Conservation (phyloP, 2,113 vertebrate species). For the Daphoenositta chrysoptera region DNA sequence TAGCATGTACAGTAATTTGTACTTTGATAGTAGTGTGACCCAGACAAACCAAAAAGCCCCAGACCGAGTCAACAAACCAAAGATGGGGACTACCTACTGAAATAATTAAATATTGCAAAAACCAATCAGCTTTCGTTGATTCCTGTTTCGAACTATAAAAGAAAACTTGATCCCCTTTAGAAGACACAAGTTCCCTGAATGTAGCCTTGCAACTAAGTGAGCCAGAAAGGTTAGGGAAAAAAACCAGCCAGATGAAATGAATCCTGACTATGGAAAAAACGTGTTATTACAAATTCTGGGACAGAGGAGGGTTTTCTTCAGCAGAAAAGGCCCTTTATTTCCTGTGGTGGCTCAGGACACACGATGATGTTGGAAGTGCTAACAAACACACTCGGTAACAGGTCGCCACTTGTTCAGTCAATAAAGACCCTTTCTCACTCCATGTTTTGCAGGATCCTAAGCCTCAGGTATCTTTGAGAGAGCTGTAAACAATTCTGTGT, state of each 20-base stretch:
- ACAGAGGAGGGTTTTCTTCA: conserved; percentile 23
- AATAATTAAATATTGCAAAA: neutral
- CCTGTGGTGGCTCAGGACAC: neutral
- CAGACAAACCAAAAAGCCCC: neutral
- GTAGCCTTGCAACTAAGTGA: neutral
- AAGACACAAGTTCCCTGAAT: neutral
- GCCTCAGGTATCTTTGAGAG: conserved; percentile 14
- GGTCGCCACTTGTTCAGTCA: neutral
- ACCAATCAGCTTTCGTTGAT: neutral
- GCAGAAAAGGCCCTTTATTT: conserved; percentile 47
- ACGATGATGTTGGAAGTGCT: conserved; percentile 5
- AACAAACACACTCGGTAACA: conserved; percentile 41
- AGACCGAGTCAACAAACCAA: neutral
- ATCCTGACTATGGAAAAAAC: conserved; percentile 24
- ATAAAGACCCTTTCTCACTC: conserved; percentile 49
- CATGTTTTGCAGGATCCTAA: neutral
- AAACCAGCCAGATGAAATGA: neutral
- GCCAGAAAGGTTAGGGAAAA: neutral
- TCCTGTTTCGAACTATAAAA: neutral
- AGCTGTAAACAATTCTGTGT: conserved; percentile 24
- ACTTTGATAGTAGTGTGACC: neutral
- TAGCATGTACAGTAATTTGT: conserved; percentile 26
- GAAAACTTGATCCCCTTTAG: neutral
- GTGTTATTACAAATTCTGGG: conserved; percentile 28
- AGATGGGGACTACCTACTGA: neutral